phyloP scores from a whole-genome alignment of 2,113 vertebrate genomes.

The Synodontis membranacea region DNA sequence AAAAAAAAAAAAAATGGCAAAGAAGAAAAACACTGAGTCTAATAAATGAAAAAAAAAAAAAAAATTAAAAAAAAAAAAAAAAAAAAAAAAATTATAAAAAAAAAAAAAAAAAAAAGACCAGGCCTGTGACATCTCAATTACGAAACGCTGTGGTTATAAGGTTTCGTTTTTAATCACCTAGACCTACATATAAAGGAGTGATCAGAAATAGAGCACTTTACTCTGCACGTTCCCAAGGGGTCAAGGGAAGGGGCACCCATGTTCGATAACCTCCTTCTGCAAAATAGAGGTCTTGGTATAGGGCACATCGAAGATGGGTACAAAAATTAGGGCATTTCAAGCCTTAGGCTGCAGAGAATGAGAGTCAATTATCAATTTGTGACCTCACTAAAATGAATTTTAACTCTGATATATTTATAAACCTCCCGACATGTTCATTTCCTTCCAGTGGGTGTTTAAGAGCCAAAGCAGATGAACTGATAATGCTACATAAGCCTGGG shows the following conservation, averaged over 20 bases:
- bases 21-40: background rate
- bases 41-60: background rate
- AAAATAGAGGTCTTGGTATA: slow-evolving; percentile 67
- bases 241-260: slow-evolving; percentile 59
- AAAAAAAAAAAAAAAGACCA: slow-evolving; percentile 10
- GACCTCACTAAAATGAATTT: slow-evolving; percentile 56
- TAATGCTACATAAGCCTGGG: slow-evolving; percentile 29
- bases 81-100: background rate
- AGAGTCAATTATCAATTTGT: slow-evolving; percentile 60
- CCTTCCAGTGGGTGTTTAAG: slow-evolving; percentile 28
- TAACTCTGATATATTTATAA: slow-evolving; percentile 54
- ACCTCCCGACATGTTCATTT: slow-evolving; percentile 33
- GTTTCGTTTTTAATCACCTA: slow-evolving; percentile 71
- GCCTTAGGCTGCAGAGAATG: slow-evolving; percentile 59
- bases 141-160: slow-evolving; percentile 58
- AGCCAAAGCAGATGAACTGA: slow-evolving; percentile 37
- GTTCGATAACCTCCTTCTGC: slow-evolving; percentile 71
- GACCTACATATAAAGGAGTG: slow-evolving; percentile 71
- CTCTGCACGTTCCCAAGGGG: slow-evolving; percentile 67
- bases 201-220: slow-evolving; percentile 69
- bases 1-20: background rate
- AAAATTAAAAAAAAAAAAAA: background rate
- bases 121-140: slow-evolving; percentile 56
- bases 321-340: slow-evolving; percentile 69
- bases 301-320: slow-evolving; percentile 59